Percentiles rank a stretch among this genome's conserved stretches.
Evolutionary conservation across 2,113 vertebrate genomes (phyloP).

Genomic region (Galeopterus variegatus): DNA sequence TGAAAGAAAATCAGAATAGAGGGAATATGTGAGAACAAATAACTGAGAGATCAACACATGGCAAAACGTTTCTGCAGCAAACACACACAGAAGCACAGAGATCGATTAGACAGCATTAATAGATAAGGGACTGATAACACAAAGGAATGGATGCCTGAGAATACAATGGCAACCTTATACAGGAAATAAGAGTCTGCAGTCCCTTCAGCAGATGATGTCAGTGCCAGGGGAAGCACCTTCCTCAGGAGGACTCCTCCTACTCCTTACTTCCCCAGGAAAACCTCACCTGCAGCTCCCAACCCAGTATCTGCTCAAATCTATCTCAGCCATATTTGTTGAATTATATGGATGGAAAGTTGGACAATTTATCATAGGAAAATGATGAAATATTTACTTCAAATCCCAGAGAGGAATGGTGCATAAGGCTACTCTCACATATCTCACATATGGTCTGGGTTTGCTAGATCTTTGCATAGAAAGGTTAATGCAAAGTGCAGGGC

Average conservation of each 20-base stretch:
- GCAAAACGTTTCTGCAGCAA: slow-evolving; percentile 32
- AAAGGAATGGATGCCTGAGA: neutral
- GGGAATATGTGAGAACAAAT: neutral
- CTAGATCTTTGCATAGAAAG: neutral
- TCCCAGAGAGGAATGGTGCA: neutral
- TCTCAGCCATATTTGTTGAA: neutral
- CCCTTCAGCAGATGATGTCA: neutral
- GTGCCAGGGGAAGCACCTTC: neutral
- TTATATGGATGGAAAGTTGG: neutral
- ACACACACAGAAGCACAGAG: neutral
- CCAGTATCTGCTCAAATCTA: neutral
- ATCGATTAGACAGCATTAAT: neutral
- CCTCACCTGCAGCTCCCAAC: neutral
- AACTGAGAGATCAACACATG: neutral
- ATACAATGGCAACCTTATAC: neutral
- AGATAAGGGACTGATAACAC: neutral
- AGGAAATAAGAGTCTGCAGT: neutral
- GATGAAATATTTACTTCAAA: neutral
- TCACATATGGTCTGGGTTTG: neutral
- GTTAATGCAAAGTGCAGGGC: neutral
- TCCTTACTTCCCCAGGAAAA: neutral
- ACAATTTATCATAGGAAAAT: neutral
- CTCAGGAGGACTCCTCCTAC: neutral
- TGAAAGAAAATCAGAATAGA: neutral
- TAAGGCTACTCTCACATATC: neutral